Percentiles rank a stretch among this genome's conserved stretches.
Conservation (phyloP, 2,797 vertebrate genomes). For the Chaenodraco wilsoni region DNA sequence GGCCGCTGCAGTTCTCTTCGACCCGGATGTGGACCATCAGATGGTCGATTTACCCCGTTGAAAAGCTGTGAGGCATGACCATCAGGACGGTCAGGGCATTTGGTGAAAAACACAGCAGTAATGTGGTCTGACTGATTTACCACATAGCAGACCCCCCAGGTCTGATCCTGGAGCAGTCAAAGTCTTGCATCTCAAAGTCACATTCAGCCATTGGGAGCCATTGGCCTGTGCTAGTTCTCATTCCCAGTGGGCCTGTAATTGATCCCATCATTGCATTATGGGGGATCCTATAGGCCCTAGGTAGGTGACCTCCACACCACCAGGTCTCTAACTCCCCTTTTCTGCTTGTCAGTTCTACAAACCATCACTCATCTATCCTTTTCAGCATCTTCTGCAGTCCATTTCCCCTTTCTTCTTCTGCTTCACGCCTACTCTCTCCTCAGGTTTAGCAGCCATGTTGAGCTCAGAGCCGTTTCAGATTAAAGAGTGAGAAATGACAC, state of each 20-base stretch:
- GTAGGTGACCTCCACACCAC: conserved; percentile 69
- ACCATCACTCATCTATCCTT: conserved; percentile 67
- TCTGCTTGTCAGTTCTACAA: conserved; percentile 72
- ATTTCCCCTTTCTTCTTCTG: conserved; percentile 46
- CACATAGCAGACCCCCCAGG: conserved; percentile 60
- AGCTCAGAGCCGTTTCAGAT: conserved; percentile 47
- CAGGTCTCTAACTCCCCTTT: conserved; percentile 51
- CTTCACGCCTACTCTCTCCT: conserved; percentile 37
- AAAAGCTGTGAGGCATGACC: conserved; percentile 72
- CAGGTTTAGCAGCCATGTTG: conserved; percentile 55
- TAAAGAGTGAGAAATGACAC: conserved; percentile 59
- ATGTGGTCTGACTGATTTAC: conserved; percentile 75
- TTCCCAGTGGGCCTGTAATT: conserved; percentile 72
- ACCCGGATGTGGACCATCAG: conserved; percentile 76
- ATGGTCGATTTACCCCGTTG: conserved; percentile 71
- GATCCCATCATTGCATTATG: conserved; percentile 77
- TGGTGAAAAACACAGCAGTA: conserved; percentile 63
- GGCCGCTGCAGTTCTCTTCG: conserved; percentile 36
- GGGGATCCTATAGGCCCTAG: conserved; percentile 65
- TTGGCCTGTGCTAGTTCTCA: conserved; percentile 66
- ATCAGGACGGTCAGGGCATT: conserved; percentile 51
- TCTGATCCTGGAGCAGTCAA: conserved; percentile 58
- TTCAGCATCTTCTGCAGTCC: conserved; percentile 53
- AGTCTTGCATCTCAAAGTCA: conserved; percentile 72
- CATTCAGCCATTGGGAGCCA: conserved; percentile 58